These are phyloP conservation scores for Caenorhabditis sp. DNA, from an alignment of 2,888 invertebrate genomes.

Conservation along the genomic window DNA sequence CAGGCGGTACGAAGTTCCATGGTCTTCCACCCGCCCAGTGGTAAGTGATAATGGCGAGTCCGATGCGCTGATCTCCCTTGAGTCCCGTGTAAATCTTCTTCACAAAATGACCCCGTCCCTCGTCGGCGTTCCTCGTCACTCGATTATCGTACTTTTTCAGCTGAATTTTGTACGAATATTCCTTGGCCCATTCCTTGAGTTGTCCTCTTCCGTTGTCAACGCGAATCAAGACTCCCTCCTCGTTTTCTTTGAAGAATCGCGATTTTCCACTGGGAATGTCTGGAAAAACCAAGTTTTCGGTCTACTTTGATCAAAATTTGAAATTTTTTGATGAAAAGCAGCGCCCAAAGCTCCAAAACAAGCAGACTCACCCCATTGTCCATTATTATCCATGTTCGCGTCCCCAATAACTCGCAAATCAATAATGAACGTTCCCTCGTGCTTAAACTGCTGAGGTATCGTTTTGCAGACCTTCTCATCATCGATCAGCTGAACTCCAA, in stretches of 20 bases:
- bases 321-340: too few relatives aligned
- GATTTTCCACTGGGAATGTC: conserved; percentile 65
- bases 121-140: conserved; percentile 22
- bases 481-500: conserved; percentile 54
- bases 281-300: conserved; percentile 11
- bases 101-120: conserved; percentile 51
- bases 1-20: conserved; percentile 46
- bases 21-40: conserved; percentile 66
- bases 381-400: conserved; percentile 56
- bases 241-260: conserved; percentile 56
- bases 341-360: too few relatives aligned
- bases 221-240: conserved; percentile 39
- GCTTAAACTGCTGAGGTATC: conserved; percentile 60
- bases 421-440: conserved; percentile 68
- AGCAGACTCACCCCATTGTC: conserved; percentile 70
- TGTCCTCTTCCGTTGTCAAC: conserved; percentile 65
- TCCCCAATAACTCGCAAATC: conserved; percentile 24
- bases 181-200: conserved; percentile 27
- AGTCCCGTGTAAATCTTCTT: conserved; percentile 68
- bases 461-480: conserved; percentile 62
- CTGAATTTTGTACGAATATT: conserved; percentile 45
- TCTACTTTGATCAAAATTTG: background rate
- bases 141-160: conserved; percentile 54
- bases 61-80: conserved; percentile 10
- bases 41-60: conserved; percentile 65